Evolutionary conservation across 2,797 vertebrate genomes (phyloP).

Genomic region (Mus caroli): DNA sequence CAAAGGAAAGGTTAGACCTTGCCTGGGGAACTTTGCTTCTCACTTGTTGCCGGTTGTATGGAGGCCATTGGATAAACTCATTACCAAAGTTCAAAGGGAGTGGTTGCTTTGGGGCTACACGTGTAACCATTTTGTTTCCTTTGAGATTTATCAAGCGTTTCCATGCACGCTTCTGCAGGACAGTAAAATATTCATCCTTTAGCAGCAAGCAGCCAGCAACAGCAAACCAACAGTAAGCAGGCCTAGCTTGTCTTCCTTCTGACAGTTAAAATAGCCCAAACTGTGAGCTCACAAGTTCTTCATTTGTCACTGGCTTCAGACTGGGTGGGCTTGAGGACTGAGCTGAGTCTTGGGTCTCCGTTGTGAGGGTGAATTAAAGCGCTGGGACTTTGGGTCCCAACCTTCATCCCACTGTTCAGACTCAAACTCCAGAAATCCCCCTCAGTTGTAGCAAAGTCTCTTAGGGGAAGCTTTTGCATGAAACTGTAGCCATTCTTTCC

Average conservation of each 20-base stretch:
- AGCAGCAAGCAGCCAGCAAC: neutral
- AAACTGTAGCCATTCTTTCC: neutral
- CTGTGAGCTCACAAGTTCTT: neutral
- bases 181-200: neutral
- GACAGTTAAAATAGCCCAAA: neutral
- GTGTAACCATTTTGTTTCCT: slow-evolving; percentile 25
- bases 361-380: neutral
- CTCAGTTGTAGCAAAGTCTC: neutral
- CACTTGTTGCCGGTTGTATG: neutral
- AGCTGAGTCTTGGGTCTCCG: neutral
- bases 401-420: neutral
- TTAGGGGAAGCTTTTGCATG: neutral
- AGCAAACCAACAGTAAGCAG: neutral
- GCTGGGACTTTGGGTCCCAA: neutral
- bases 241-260: neutral
- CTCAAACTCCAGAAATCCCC: neutral
- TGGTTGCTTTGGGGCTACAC: neutral
- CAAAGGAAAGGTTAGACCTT: slow-evolving; percentile 24
- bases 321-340: neutral
- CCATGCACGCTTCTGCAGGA: neutral
- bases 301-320: neutral
- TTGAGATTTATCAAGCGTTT: neutral
- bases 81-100: slow-evolving; percentile 42
- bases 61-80: slow-evolving; percentile 27
- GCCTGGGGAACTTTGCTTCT: slow-evolving; percentile 7